These are phyloP conservation scores for Xestia sexstrigata DNA, from an alignment of 2,888 invertebrate species.

Conservation along the genomic window DNA sequence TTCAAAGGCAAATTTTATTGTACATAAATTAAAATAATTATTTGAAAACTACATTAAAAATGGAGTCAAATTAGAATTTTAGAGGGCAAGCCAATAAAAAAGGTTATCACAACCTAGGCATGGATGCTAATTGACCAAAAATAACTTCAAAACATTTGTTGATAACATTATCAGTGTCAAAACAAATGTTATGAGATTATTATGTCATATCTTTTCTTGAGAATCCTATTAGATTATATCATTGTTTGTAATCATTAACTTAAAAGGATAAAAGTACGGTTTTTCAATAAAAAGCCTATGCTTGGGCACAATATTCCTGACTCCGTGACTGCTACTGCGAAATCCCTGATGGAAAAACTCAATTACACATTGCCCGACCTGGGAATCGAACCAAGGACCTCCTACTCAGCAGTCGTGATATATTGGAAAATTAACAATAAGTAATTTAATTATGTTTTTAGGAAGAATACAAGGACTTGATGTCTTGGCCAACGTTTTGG, in stretches of 20 bases:
- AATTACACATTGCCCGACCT: no score
- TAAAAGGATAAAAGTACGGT: background rate
- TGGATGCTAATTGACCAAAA: slow-evolving; percentile 1
- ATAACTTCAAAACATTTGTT: slow-evolving; percentile 1
- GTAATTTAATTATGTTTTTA: background rate
- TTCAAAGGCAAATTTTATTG: background rate
- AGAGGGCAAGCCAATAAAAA: slow-evolving; percentile 6
- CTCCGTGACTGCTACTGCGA: no score
- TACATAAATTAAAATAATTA: background rate
- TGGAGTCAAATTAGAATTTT: background rate
- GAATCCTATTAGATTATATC: background rate
- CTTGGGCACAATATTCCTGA: no score
- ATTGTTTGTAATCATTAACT: background rate
- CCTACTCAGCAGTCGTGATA: no score
- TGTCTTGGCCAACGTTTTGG: background rate
- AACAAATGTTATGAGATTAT: slow-evolving; percentile 36
- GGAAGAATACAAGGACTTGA: background rate
- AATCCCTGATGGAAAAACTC: no score
- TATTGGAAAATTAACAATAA: background rate
- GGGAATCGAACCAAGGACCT: no score
- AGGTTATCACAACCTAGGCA: slow-evolving; percentile 29
- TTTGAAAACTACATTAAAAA: background rate
- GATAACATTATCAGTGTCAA: slow-evolving; percentile 24
- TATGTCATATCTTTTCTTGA: background rate
- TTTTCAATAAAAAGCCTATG: background rate